Percentiles rank a stretch among this genome's conserved stretches.
Evolutionary conservation across 2,113 vertebrate genomes (phyloP).

Genomic region (Daphoenositta chrysoptera): DNA sequence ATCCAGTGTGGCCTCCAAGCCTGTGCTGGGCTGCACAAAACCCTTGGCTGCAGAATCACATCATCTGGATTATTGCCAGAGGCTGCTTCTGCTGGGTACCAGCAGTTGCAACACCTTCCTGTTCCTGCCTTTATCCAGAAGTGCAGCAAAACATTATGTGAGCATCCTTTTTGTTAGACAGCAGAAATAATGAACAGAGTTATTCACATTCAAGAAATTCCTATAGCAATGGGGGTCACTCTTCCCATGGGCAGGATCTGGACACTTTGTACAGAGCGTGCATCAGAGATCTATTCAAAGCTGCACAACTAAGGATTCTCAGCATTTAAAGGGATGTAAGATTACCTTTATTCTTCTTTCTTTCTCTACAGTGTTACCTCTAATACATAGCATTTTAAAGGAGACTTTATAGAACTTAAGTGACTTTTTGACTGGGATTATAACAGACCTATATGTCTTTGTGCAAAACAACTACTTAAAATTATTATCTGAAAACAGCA

Average conservation of each 20-base stretch:
- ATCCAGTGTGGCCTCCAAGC: fast-evolving
- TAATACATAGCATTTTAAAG: not conserved
- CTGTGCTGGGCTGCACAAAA: not conserved
- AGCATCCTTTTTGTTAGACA: not conserved
- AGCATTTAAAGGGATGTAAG: not conserved
- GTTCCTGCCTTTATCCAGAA: not conserved
- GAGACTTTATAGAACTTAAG: not conserved
- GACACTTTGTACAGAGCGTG: fast-evolving
- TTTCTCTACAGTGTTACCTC: not conserved
- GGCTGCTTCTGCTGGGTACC: not conserved
- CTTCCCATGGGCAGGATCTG: fast-evolving
- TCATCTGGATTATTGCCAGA: not conserved
- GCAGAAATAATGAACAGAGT: not conserved
- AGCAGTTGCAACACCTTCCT: not conserved
- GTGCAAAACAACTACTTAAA: not conserved
- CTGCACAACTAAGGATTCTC: not conserved
- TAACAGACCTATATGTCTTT: not conserved
- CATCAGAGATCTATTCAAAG: not conserved
- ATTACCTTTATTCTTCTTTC: not conserved
- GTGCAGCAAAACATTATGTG: fast-evolving
- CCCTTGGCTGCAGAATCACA: not conserved
- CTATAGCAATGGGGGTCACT: not conserved
- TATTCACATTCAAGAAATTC: not conserved
- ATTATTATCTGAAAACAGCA: not conserved
- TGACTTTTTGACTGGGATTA: not conserved